These are phyloP conservation scores for Polyodon spathula DNA, from an alignment of 2,113 vertebrate species.

Conservation along the genomic window DNA sequence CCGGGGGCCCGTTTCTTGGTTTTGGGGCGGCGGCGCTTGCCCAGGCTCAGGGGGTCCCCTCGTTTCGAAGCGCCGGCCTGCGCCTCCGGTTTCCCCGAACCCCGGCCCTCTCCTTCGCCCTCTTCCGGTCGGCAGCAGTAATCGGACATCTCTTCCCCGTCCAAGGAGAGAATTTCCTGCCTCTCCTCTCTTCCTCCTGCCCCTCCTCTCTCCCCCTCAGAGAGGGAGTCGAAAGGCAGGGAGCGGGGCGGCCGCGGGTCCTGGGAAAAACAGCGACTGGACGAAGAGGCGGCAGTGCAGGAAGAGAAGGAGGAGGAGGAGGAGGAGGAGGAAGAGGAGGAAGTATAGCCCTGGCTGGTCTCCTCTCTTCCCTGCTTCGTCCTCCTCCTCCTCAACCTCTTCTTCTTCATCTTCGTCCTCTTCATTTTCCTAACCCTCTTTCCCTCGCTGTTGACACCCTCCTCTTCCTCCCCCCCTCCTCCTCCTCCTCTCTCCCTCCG, in stretches of 20 bases:
- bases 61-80: no score
- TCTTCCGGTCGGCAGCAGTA: neutral
- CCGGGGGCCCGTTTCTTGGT: neutral
- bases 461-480: conserved; percentile 51
- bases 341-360: conserved; percentile 33
- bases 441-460: no score
- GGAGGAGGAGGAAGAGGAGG: conserved; percentile 35
- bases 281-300: conserved; percentile 14
- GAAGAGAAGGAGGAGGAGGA: conserved; percentile 24
- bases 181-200: conserved; percentile 5
- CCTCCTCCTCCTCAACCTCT: no score
- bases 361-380: conserved; percentile 47
- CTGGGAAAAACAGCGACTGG: conserved; percentile 41
- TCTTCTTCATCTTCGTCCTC: conserved; percentile 30
- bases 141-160: neutral
- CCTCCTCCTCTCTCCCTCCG: conserved; percentile 35
- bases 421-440: conserved; percentile 25
- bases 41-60: no score
- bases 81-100: no score
- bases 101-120: no score
- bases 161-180: neutral
- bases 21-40: neutral
- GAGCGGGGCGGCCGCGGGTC: neutral
- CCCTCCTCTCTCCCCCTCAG: conserved; percentile 48
- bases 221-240: no score